Evolutionary conservation across 2,113 vertebrate species (phyloP).

Genomic region (Melanotaenia duboulayi): DNA sequence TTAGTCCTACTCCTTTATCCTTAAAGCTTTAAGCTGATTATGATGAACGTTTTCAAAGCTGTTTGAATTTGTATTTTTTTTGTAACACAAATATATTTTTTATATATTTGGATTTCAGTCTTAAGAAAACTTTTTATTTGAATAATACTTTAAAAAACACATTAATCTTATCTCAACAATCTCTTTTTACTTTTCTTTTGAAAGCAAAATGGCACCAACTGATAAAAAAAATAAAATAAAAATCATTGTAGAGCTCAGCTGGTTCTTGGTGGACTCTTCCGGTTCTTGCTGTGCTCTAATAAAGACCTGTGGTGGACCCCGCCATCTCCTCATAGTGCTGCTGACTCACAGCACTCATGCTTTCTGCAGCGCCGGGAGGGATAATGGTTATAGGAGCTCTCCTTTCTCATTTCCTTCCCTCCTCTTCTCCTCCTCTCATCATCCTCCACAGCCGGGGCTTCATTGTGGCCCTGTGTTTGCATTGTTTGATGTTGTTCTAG

Average conservation of each 20-base stretch:
- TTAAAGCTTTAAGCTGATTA: too few species aligned
- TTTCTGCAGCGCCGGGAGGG: conserved; percentile 20
- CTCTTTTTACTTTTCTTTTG: neutral
- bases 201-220: neutral
- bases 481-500: conserved; percentile 82
- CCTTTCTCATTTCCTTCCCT: conserved; percentile 53
- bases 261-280: conserved; percentile 15
- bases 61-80: neutral
- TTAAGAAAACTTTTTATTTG: neutral
- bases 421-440: conserved; percentile 73
- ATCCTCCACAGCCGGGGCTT: conserved; percentile 48
- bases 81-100: neutral
- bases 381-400: conserved; percentile 4
- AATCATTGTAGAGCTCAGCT: neutral
- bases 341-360: conserved; percentile 37
- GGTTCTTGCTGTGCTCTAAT: conserved; percentile 34
- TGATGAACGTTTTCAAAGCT: too few species aligned
- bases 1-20: too few species aligned
- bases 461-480: conserved; percentile 55
- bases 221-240: neutral
- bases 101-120: conserved; percentile 18
- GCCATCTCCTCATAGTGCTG: conserved; percentile 19
- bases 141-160: neutral
- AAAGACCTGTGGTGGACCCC: conserved; percentile 36
- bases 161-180: neutral